Conservation (phyloP, 2,888 invertebrate species). For the Rotaria macrura region DNA sequence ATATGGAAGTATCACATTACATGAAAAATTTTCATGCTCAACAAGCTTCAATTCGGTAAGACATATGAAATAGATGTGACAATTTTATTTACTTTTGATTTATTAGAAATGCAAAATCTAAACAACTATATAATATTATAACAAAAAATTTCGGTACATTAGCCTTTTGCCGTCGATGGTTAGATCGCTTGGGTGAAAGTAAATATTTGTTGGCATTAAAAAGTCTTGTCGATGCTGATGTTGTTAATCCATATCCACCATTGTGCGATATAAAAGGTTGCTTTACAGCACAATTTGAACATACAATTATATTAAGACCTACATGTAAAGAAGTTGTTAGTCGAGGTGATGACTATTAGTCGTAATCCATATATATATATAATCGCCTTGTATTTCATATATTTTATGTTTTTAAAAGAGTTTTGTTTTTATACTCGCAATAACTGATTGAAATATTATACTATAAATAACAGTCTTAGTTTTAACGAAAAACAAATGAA, state of each 20-base stretch:
- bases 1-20: conserved; percentile 97
- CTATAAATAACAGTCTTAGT: too few species aligned
- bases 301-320: conserved; percentile 87
- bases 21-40: conserved; percentile 92
- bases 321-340: conserved; percentile 97
- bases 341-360: conserved; percentile 67
- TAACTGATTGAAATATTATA: too few species aligned
- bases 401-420: neutral
- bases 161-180: conserved; percentile 96
- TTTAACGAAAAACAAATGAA: too few species aligned
- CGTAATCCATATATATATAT: too few species aligned
- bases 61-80: conserved; percentile 37
- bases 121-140: conserved; percentile 75
- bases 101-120: conserved; percentile 76
- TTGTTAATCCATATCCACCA: conserved; percentile 95
- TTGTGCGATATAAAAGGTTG: conserved; percentile 90
- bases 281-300: conserved; percentile 98
- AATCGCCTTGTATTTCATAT: too few species aligned
- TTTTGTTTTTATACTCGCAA: neutral
- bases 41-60: conserved; percentile 75
- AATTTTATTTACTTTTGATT: too few species aligned
- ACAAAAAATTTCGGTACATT: conserved; percentile 93
- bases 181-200: conserved; percentile 87
- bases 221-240: conserved; percentile 90
- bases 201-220: conserved; percentile 97